Evolutionary conservation across 2,113 vertebrate species (phyloP), one percentile per base, ranked within the genome.

Genomic region (Chloropsis cyanopogon): DNA sequence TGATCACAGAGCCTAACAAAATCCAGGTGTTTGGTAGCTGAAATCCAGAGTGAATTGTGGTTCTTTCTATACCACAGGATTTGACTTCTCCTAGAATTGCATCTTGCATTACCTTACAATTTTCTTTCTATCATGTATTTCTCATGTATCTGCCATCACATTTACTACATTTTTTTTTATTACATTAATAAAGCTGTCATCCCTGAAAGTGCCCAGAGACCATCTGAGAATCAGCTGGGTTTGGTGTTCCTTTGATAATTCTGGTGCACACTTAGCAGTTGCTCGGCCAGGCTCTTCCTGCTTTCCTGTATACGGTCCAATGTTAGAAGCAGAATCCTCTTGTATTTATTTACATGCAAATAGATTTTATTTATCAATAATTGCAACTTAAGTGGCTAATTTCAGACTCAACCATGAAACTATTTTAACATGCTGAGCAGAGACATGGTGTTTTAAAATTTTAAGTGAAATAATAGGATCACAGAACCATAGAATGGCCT

Each of bases 381-480:
- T 12, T 71, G 19, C 33, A 71, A 42, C 3, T 47, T 42, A 29
- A 35, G 24, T 19, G 25, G 25, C 25, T 82, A 12, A 14, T 81
- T 89, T 75, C n/a, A 78, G 37, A 70, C 8, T 63, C 23, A 59
- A 46, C 5, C 17, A n/a, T 0, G 0, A 84, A 37, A n/a, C 4
- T 44, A 37, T 49, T 73, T 81, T 4, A 61, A 89, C 54, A 70
- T 19, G 19, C 14, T 53, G 20, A 66, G 42, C 18, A 59, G 54
- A 78, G 82, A 90, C 4, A 5, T 1, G 3, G 6, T 53, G 9
- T 49, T 76, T 86, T 42, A 69, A 35, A 5, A 7, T n/a, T 6
- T 39, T 44, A 53, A 37, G 4, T 69, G 39, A 57, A 68, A 41
- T 35, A 42, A 61, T 5, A 60, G 11, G 21, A 41, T 41, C 25